Evolutionary conservation across 2,797 vertebrate genomes (phyloP), one percentile per base, ranked within the genome.

Genomic region (Parambassis ranga): DNA sequence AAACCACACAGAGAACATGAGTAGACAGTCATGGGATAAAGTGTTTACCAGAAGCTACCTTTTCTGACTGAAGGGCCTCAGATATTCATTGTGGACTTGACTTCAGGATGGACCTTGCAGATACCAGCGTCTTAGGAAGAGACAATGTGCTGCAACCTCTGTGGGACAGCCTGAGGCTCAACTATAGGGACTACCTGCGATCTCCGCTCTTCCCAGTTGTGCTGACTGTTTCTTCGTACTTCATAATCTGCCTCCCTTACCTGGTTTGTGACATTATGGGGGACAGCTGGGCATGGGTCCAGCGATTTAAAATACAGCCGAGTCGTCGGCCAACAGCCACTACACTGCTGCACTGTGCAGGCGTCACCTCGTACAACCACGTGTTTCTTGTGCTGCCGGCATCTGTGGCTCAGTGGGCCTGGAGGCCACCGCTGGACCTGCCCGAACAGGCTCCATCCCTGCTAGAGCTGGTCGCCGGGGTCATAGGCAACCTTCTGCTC

Each of bases 341-440:
- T 6, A 83, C 79, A 42, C 63, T 92, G 60, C 67, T 91, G 20
- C 90, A 91, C 67, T 92, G 87, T 53, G 77, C 86, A 4, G 83
- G 90, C 11, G 73, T 93, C 46, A 92, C 91, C 18, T 56, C 91
- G 50, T 84, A 88, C 58, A 93, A 93, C 55, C 88, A 93, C 39
- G 7, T 81, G 16, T 84, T 92, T 61, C 86, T 92, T 18, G 90
- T 93, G 38, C 80, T 92, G 26, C 92, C 92, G 2, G 91, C 90
- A 13, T 77, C 90, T 2, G 79, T 89, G 44, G 89, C 90, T 3
- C 91, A 93, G 65, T 92, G 89, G 92, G 70, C 59, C 7, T 93
- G 92, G 91, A 89, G 88, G 56, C 91, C 92, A 7, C 86, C 89
- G 0, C 48, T 82, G 4, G 86, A 91, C 7, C 78, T 93, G 18